Evolutionary conservation across 2,113 vertebrate species (phyloP), one percentile per base, ranked within the genome.

Genomic region (Nesogale talazaci): DNA sequence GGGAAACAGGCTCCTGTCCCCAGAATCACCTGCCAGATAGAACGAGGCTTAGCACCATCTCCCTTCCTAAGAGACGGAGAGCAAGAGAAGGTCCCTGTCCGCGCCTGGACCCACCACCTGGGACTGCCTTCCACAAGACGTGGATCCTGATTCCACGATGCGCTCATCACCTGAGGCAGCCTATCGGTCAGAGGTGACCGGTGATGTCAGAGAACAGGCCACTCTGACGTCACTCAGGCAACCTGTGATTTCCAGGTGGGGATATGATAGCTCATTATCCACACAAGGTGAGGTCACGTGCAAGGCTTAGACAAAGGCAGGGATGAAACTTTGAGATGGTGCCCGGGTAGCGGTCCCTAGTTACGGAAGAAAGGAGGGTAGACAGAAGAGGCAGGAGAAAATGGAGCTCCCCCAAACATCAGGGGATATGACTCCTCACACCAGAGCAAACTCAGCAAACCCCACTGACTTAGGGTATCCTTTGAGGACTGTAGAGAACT

Each of bases 161-260:
- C 1, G 2, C 59, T 36, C 76, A 27, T 4, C 42, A 46, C n/a
- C 29, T n/a, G n/a, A 16, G 40, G 36, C 22, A 40, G 70, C 82
- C 81, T 17, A 81, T 75, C 42, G 40, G 69, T 14, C 40, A 42
- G 72, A 85, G 46, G 82, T 3, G 1, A 83, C 52, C 57, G 75
- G 3, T 6, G 19, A 85, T 59, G 81, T 88, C 59, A 36, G 8
- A 74, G 42, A 52, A 36, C 57, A 89, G 79, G 59, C 25, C 4
- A 6, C 25, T 61, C 0, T 2, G 3, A 25, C 3, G 27, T 57
- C 46, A 17, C 1, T 15, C 15, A 23, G 29, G 76, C 25, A 74
- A 25, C 12, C 57, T 59, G 59, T 23, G 63, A 94, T 57, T 86
- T 94, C 87, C 84, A 72, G 3, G 52, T 69, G 17, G 46, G 90